Evolutionary conservation across 2,113 vertebrate genomes (phyloP).

Genomic region (Camelus bactrianus): DNA sequence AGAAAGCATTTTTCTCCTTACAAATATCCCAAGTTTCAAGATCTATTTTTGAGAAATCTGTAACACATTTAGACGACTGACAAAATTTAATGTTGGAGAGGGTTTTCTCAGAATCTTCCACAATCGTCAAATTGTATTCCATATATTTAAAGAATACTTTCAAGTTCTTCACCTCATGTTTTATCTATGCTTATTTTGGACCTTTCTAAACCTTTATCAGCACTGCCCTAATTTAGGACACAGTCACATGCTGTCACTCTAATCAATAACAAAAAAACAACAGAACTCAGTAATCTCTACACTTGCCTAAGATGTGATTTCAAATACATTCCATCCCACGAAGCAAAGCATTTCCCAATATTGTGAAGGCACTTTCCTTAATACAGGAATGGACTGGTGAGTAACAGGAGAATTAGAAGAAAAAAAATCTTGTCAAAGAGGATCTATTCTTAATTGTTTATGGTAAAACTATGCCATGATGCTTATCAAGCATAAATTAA

Average conservation of each 20-base stretch:
- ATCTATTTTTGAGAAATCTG: background rate
- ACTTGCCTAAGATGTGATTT: background rate
- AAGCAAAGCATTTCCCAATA: background rate
- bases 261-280: conserved; percentile 24
- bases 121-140: background rate
- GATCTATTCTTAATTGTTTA: background rate
- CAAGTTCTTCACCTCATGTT: background rate
- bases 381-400: background rate
- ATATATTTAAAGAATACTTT: background rate
- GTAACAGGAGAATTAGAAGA: background rate
- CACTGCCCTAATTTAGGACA: background rate
- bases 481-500: background rate
- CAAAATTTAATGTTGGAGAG: background rate
- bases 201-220: background rate
- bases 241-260: background rate
- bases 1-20: conserved; percentile 46
- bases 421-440: background rate
- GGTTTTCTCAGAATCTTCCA: background rate
- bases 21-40: conserved; percentile 15
- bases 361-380: background rate
- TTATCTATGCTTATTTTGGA: background rate
- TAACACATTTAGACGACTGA: background rate
- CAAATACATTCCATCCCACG: background rate
- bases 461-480: background rate
- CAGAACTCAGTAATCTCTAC: background rate